Evolutionary conservation across 2,888 invertebrate genomes (phyloP).

Genomic region (Drosophila antonietae): DNA sequence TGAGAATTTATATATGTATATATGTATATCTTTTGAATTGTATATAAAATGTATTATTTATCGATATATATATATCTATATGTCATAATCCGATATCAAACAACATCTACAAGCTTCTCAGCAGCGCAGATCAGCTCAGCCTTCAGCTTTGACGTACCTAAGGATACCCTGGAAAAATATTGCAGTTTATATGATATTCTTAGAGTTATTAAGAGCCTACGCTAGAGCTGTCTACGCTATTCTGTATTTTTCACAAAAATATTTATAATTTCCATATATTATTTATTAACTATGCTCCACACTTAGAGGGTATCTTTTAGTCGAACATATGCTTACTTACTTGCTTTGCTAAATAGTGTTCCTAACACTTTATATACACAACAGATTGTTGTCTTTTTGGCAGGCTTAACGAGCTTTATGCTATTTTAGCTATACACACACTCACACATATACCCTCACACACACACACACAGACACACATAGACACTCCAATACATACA

Average conservation of each 20-base stretch:
- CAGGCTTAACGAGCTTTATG: conserved; percentile 6
- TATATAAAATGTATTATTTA: too few relatives aligned
- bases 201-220: background rate
- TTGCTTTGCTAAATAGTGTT: background rate
- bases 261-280: too few relatives aligned
- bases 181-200: background rate
- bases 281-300: background rate
- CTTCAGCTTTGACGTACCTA: background rate
- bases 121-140: too few relatives aligned
- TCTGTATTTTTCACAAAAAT: background rate
- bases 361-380: background rate
- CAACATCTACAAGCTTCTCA: too few relatives aligned
- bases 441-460: background rate
- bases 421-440: conserved; percentile 8
- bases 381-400: conserved; percentile 20
- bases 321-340: background rate
- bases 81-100: background rate
- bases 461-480: background rate
- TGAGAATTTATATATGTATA: background rate
- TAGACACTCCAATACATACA: background rate
- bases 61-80: too few relatives aligned
- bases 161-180: background rate
- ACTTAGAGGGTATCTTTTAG: background rate
- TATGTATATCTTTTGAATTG: background rate
- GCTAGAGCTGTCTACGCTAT: background rate